These are phyloP conservation scores for Cephalopterus ornatus DNA, from an alignment of 2,113 vertebrate genomes.

Conservation along the genomic window DNA sequence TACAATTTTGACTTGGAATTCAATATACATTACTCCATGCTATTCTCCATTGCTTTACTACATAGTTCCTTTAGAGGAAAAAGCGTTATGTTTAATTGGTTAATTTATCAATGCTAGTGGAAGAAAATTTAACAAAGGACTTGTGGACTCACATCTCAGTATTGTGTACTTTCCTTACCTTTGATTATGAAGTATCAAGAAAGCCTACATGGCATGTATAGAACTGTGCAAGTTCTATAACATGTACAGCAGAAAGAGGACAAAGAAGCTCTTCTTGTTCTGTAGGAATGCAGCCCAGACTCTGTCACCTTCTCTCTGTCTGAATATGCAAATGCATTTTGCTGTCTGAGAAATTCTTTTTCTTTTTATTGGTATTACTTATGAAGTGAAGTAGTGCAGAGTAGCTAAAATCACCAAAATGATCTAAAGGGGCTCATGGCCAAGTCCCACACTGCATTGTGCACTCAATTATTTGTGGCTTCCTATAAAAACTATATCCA, in stretches of 20 bases:
- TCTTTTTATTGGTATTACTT: background rate
- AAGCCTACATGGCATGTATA: background rate
- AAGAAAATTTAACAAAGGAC: slow-evolving; percentile 13
- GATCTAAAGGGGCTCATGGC: background rate
- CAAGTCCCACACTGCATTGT: background rate
- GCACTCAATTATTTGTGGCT: background rate
- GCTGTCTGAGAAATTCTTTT: background rate
- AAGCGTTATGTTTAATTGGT: slow-evolving; percentile 52
- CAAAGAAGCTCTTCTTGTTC: background rate
- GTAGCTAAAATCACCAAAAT: background rate
- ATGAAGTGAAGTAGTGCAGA: background rate
- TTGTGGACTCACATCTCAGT: background rate
- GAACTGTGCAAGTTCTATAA: background rate
- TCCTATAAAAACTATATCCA: background rate
- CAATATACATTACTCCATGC: background rate
- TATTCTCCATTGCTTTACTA: background rate
- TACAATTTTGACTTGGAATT: background rate
- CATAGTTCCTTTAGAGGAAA: slow-evolving; percentile 5
- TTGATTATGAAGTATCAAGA: slow-evolving; percentile 24
- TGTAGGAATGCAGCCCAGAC: background rate
- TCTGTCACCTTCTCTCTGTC: background rate
- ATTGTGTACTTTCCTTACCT: slow-evolving; percentile 27
- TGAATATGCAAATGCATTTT: background rate
- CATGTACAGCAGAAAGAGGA: background rate
- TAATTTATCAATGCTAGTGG: slow-evolving; percentile 44